Base-by-base conservation (phyloP, 2,888 invertebrate genomes). In the Periphyllus acericola region DNA sequence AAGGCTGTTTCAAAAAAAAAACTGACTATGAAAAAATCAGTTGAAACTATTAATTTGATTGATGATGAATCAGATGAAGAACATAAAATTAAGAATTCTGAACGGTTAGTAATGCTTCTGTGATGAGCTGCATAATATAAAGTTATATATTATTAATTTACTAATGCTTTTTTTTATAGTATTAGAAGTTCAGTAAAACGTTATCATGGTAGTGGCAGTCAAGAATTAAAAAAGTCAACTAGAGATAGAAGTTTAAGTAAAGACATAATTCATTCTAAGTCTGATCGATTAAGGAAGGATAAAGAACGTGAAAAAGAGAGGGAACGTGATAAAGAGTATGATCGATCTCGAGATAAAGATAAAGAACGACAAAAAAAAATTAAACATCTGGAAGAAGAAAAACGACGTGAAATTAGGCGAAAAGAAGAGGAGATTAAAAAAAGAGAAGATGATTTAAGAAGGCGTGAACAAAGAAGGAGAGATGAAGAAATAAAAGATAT, bases 401-500 rank as follows among this genome's bases (percentile, higher is more conserved):
- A 89, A 76, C 75, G 85, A 52, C 85, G 78, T 36, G 83, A 83
- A 79, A 80, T 78, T n/a, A 71, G 89, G 40, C 68, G 85, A 55
- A 89, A 83, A 89, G 89, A 82, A 79, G 87, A 81, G 6, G 87
- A 83, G 36, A 89, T 84, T 25, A 87, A 87, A 87, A 87, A 80
- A 46, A 81, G 80, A 81, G 87, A 87, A 81, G 87, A 78, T 21
- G 89, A 89, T 75, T 89, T 85, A 29, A 87, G 81, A 60, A 81
- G 80, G 29, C 79, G 89, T 36, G 89, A 89, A 88, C 80, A 76
- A 88, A 88, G 89, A 87, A 91, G 91, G 89, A 91, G 89, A 91
- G 91, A 72, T 91, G 92, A 90, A 90, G 92, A 36, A 91, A 91
- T 87, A 92, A 92, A 90, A 92, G 92, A 90, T 91, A 92, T 90